These are phyloP conservation scores for Balanococcus diminutus DNA, from an alignment of 2,888 invertebrate species.

Conservation along the genomic window DNA sequence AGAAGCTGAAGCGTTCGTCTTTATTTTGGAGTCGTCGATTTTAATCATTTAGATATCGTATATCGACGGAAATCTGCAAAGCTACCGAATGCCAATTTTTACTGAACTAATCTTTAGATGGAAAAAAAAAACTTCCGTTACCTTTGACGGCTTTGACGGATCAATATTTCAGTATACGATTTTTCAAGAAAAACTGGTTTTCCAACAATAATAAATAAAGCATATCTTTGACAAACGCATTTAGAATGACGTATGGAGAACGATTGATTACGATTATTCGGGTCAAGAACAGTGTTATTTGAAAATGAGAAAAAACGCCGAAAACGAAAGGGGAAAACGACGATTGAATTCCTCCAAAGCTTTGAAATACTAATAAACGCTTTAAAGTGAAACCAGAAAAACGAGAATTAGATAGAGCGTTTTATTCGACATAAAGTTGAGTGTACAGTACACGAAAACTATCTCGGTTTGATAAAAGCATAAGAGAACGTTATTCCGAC, in stretches of 20 bases:
- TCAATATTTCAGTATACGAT: background rate
- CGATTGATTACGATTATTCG: constrained; percentile 26
- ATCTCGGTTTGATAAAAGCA: background rate
- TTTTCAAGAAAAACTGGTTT: constrained; percentile 39
- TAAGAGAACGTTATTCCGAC: background rate
- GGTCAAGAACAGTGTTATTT: constrained; percentile 39
- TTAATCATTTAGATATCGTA: background rate
- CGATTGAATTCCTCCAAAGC: constrained; percentile 1
- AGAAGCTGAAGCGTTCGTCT: background rate
- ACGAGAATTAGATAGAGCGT: constrained; percentile 7
- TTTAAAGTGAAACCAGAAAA: background rate
- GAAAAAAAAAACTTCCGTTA: constrained; percentile 34
- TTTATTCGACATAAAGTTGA: too few species aligned
- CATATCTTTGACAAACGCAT: background rate
- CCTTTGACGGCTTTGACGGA: background rate
- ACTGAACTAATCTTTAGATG: background rate
- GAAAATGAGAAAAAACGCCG: constrained; percentile 19
- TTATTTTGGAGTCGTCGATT: background rate
- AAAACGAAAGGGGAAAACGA: background rate
- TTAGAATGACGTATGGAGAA: background rate
- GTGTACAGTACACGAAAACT: background rate
- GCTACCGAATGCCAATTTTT: background rate
- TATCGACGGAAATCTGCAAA: background rate
- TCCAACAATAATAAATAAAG: constrained; percentile 6
- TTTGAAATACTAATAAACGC: background rate